Evolutionary conservation across 53 echinoderm and acorn worm species (phyloP), one percentile per base, ranked within the genome.

Genomic region (Paracentrotus lividus): DNA sequence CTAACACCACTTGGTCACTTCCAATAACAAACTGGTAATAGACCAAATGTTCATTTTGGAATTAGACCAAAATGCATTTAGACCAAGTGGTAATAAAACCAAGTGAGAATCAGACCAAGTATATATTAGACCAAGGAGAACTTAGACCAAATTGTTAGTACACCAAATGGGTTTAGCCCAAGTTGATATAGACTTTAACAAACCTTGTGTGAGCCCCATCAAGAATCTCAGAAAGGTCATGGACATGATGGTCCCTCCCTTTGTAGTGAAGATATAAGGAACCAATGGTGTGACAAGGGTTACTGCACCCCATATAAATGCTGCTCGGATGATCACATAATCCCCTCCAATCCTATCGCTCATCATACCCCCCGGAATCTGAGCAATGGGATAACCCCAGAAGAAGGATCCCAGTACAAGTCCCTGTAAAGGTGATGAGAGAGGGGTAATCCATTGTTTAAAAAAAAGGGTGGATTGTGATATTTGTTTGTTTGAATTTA

Each of bases 321-420:
- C 95, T 0, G 97, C 96, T 42, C 91, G 84, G 42, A 94, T 94
- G 20, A 98, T 85, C 32, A 98, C 96, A 69, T 96, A 91, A 49
- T 97, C 99, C 52, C 99, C 99, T 8, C 99, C 99, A 42, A 98
- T 96, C 54, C 93, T 94, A 53, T 98, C 99, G 57, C 99, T 98
- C 55, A 97, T 68, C 52, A 95, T 93, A 42, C 99, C 99, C 49
- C 97, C 97, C 4, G 96, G 90, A 32, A 98, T 96, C 88, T 98
- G 99, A 44, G 95, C 95, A 93, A 95, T 85, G 40, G 99, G 96
- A 72, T 98, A 98, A 26, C 99, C 99, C 99, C 99, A 98, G 90
- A 97, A 95, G 96, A 98, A 98, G 26, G 96, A 96, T 2, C 96
- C 95, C 0, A 98, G 85, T 6, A 97, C 97, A 53, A 98, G 93